These are phyloP conservation scores for Falco naumanni DNA, from an alignment of 2,797 vertebrate species.

Conservation along the genomic window DNA sequence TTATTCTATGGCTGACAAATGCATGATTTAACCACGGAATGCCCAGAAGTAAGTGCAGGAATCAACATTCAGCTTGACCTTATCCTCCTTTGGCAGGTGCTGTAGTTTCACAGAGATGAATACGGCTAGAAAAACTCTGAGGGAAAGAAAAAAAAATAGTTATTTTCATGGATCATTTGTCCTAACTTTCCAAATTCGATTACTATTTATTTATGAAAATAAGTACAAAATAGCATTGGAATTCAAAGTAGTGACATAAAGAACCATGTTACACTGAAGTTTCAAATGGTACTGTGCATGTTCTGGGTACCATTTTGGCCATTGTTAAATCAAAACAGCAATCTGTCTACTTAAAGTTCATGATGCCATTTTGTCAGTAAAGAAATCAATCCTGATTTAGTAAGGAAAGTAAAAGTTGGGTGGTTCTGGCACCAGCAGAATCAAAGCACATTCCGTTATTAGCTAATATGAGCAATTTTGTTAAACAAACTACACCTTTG, in stretches of 20 bases:
- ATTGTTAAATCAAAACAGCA: background rate
- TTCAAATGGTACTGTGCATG: background rate
- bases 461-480: background rate
- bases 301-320: background rate
- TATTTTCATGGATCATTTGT: background rate
- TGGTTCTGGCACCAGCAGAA: background rate
- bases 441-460: constrained; percentile 18
- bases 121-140: background rate
- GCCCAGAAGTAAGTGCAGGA: background rate
- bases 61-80: background rate
- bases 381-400: background rate
- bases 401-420: background rate
- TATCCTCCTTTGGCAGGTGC: background rate
- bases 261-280: background rate
- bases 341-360: background rate
- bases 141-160: background rate
- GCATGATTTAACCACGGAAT: background rate
- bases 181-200: background rate
- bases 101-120: background rate
- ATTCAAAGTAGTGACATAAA: background rate
- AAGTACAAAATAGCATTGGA: background rate
- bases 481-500: constrained; percentile 52
- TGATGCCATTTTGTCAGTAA: background rate
- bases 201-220: constrained; percentile 13
- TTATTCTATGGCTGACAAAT: background rate